phyloP scores from a whole-genome alignment of 2,888 invertebrate species.

The Drosophila diplacantha region DNA sequence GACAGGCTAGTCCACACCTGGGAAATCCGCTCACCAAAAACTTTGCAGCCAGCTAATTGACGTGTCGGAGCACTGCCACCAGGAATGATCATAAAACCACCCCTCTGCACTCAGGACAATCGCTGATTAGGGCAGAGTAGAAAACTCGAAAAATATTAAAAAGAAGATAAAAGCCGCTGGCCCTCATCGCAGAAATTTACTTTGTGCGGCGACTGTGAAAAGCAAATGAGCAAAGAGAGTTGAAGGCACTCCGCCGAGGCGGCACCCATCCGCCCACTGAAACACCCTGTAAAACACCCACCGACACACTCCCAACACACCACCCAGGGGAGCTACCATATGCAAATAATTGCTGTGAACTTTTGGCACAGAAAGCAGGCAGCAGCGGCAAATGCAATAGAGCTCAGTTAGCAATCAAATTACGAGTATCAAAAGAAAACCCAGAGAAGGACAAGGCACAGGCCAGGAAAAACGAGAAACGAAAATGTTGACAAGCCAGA shows the following conservation, averaged over 20 bases:
- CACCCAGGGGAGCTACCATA: slow-evolving; percentile 44
- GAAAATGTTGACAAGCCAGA: slow-evolving; percentile 45
- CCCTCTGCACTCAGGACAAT: slow-evolving; percentile 33
- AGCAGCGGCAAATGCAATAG: slow-evolving; percentile 45
- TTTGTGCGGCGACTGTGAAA: slow-evolving; percentile 51
- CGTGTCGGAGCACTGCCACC: slow-evolving; percentile 16
- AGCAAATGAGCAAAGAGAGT: slow-evolving; percentile 47
- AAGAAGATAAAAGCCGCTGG: slow-evolving; percentile 43
- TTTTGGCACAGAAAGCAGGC: slow-evolving; percentile 47
- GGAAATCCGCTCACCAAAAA: slow-evolving; percentile 24
- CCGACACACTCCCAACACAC: slow-evolving; percentile 9
- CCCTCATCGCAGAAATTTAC: slow-evolving; percentile 42
- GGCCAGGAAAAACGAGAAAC: slow-evolving; percentile 21
- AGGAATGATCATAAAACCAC: not conserved
- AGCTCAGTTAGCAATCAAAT: slow-evolving; percentile 48
- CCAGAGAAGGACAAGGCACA: slow-evolving; percentile 16
- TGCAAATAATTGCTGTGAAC: slow-evolving; percentile 52
- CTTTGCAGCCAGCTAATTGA: slow-evolving; percentile 39
- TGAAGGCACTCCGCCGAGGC: slow-evolving; percentile 14
- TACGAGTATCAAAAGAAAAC: slow-evolving; percentile 42
- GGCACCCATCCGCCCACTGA: slow-evolving; percentile 1
- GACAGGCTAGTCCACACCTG: slow-evolving; percentile 39
- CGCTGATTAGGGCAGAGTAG: slow-evolving; percentile 27
- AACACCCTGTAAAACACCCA: not conserved
- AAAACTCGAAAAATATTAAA: slow-evolving; percentile 23